These are phyloP conservation scores for Amblyjoppa proteus DNA, from an alignment of 2,888 invertebrate genomes.

Conservation along the genomic window DNA sequence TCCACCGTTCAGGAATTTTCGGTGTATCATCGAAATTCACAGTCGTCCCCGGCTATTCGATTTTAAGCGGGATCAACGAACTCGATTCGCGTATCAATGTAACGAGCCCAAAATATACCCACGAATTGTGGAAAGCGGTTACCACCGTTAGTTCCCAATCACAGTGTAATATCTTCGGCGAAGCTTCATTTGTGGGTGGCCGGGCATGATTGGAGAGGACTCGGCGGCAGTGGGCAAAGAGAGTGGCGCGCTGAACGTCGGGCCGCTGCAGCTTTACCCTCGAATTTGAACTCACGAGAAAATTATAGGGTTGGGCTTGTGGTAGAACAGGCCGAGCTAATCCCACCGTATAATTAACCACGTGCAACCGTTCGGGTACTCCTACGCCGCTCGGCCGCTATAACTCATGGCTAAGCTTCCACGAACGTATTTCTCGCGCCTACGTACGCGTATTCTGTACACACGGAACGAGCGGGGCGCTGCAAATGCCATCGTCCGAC, in stretches of 20 bases:
- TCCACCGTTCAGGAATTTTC: not conserved
- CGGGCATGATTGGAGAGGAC: conserved; percentile 21
- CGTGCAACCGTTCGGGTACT: conserved; percentile 77
- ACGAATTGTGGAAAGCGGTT: conserved; percentile 51
- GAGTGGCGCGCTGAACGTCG: conserved; percentile 61
- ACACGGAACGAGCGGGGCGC: conserved; percentile 28
- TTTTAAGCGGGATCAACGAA: conserved; percentile 4
- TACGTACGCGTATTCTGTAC: conserved; percentile 56
- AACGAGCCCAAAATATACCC: not conserved
- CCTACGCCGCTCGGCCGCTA: conserved; percentile 72
- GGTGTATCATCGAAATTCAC: conserved; percentile 7
- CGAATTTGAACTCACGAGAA: conserved; percentile 81
- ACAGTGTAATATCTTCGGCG: conserved; percentile 71
- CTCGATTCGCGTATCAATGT: conserved; percentile 1
- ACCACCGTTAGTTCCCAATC: conserved; percentile 68
- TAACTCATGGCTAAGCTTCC: conserved; percentile 82
- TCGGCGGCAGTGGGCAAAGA: conserved; percentile 41
- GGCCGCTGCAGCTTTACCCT: conserved; percentile 73
- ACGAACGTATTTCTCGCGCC: conserved; percentile 71
- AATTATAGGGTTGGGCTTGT: conserved; percentile 82
- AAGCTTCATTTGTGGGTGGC: conserved; percentile 40
- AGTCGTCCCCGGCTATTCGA: not conserved
- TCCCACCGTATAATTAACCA: conserved; percentile 84
- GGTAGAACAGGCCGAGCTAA: conserved; percentile 79
- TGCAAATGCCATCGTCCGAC: conserved; percentile 25